These are phyloP conservation scores for Phaedon cochleariae DNA, from an alignment of 2,888 invertebrate species.

Conservation along the genomic window DNA sequence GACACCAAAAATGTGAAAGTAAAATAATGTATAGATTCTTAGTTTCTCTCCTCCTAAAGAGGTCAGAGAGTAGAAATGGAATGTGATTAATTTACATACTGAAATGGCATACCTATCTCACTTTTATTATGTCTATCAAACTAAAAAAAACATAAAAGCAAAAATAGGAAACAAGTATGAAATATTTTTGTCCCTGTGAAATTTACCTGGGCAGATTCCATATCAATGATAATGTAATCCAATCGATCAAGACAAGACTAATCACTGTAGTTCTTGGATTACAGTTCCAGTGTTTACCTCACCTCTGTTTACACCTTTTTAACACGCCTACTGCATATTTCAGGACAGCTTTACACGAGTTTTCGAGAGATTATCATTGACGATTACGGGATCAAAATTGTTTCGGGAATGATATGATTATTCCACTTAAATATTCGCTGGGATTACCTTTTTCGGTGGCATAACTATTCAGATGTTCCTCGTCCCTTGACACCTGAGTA, in stretches of 20 bases:
- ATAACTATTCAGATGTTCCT: slow-evolving; percentile 93
- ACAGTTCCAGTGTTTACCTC: slow-evolving; percentile 34
- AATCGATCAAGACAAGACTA: slow-evolving; percentile 10
- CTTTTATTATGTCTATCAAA: slow-evolving; percentile 26
- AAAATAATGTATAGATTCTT: slow-evolving; percentile 29
- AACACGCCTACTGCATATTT: slow-evolving; percentile 56
- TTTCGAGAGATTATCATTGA: not conserved
- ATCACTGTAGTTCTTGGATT: slow-evolving; percentile 21
- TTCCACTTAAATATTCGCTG: not conserved
- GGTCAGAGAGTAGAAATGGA: slow-evolving; percentile 55
- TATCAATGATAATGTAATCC: not conserved
- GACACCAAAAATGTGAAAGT: slow-evolving; percentile 50
- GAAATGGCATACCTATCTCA: slow-evolving; percentile 25
- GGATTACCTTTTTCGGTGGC: slow-evolving; percentile 90
- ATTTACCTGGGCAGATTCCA: not conserved
- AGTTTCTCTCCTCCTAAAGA: slow-evolving; percentile 49
- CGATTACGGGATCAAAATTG: not conserved
- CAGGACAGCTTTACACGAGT: not conserved
- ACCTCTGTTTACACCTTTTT: slow-evolving; percentile 38
- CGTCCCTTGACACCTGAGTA: slow-evolving; percentile 97
- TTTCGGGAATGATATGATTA: not conserved
- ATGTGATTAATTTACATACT: slow-evolving; percentile 49
- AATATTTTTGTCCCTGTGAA: not conserved
- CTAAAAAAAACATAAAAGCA: slow-evolving; percentile 16
- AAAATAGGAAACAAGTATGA: slow-evolving; percentile 18